phyloP scores from a whole-genome alignment of 2,888 invertebrate species.

The Zygothrica quintamaculata region DNA sequence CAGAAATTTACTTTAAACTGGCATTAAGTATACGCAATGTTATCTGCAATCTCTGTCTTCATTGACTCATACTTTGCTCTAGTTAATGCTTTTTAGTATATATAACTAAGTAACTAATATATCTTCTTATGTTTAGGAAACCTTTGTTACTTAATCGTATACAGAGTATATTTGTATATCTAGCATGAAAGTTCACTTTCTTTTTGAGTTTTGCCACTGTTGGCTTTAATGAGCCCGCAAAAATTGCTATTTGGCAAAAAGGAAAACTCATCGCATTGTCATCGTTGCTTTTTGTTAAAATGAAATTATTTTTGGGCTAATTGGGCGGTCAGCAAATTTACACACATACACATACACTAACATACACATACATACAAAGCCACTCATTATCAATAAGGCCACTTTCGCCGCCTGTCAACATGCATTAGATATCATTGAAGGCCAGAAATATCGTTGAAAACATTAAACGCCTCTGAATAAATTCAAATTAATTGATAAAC shows the following conservation, averaged over 20 bases:
- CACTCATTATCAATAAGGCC: constrained; percentile 61
- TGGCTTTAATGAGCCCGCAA: constrained; percentile 5
- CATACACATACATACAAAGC: no score
- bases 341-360: no score
- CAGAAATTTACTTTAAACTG: background rate
- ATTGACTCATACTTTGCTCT: no score
- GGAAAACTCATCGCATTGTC: constrained; percentile 25
- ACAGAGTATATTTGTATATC: constrained; percentile 5
- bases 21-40: background rate
- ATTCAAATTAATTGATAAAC: constrained; percentile 78
- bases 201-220: constrained; percentile 14
- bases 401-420: constrained; percentile 71
- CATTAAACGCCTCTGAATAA: constrained; percentile 80
- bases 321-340: constrained; percentile 43
- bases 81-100: background rate
- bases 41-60: no score
- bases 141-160: background rate
- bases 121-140: background rate
- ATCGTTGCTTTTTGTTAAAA: constrained; percentile 9
- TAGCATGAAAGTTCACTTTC: constrained; percentile 41
- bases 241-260: constrained; percentile 7
- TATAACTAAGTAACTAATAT: background rate
- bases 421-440: constrained; percentile 67
- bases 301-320: constrained; percentile 60
- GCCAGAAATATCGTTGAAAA: constrained; percentile 54